Evolutionary conservation across 2,888 invertebrate species (phyloP).

Genomic region (Xanthorhoe designata): DNA sequence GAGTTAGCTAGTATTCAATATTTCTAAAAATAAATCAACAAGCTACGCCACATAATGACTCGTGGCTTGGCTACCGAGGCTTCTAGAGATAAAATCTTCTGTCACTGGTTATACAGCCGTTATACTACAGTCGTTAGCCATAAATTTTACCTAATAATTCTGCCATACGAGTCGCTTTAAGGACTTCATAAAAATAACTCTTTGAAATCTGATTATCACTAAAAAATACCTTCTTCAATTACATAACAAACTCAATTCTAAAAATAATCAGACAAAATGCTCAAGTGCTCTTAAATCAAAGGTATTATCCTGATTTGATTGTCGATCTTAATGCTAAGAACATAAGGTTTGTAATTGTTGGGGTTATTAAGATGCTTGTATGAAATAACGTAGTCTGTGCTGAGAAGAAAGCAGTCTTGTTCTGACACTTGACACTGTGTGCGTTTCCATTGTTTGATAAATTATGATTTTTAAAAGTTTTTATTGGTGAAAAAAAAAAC

Average conservation of each 20-base stretch:
- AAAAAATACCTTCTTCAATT: constrained; percentile 29
- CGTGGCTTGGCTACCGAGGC: too few species aligned
- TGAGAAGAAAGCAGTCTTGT: constrained; percentile 78
- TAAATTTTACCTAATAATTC: too few species aligned
- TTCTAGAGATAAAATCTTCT: too few species aligned
- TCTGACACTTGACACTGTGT: constrained; percentile 76
- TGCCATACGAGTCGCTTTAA: not conserved
- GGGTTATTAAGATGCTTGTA: constrained; percentile 23
- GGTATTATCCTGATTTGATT: constrained; percentile 36
- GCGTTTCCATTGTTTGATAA: constrained; percentile 59
- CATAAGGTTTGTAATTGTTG: constrained; percentile 40
- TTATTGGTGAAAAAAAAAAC: not conserved
- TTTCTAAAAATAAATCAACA: too few species aligned
- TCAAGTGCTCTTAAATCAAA: constrained; percentile 40
- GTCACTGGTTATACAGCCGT: too few species aligned
- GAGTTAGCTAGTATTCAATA: too few species aligned
- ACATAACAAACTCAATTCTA: constrained; percentile 37
- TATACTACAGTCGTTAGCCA: too few species aligned
- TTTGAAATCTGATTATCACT: constrained; percentile 6
- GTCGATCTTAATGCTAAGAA: not conserved
- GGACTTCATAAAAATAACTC: not conserved
- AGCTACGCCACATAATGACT: too few species aligned
- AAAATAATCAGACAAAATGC: constrained; percentile 40
- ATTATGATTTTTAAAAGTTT: not conserved
- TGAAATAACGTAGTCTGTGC: constrained; percentile 64